Conservation (phyloP, 2,113 vertebrate species). For the Triplophysa rosa region DNA sequence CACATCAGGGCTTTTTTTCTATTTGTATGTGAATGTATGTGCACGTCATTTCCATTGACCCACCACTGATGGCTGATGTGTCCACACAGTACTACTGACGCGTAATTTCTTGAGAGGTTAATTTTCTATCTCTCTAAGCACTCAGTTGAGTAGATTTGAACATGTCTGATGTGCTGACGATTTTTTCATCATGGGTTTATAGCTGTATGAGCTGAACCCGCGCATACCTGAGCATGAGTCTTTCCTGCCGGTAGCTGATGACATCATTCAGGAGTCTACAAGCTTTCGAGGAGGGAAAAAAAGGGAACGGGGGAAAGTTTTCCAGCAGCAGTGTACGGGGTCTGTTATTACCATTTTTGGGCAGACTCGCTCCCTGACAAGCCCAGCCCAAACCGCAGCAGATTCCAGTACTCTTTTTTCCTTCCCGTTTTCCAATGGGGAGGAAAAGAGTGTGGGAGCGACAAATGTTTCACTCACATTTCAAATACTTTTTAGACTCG, state of each 20-base stretch:
- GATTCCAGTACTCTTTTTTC: slow-evolving; percentile 68
- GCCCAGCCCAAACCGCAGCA: slow-evolving; percentile 78
- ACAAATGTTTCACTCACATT: slow-evolving; percentile 34
- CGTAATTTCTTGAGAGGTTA: not conserved
- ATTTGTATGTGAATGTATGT: not conserved
- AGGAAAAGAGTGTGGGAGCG: slow-evolving; percentile 59
- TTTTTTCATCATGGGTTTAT: not conserved
- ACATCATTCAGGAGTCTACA: slow-evolving; percentile 75
- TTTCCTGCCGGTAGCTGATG: slow-evolving; percentile 69
- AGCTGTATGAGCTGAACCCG: not conserved
- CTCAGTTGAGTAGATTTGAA: not conserved
- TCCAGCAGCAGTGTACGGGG: slow-evolving; percentile 75
- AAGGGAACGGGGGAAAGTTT: slow-evolving; percentile 69
- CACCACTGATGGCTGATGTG: not conserved
- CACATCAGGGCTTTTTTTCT: not conserved
- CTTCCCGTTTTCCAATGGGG: slow-evolving; percentile 53
- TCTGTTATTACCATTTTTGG: slow-evolving; percentile 84
- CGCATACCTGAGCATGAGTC: slow-evolving; percentile 52
- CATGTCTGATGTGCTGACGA: not conserved
- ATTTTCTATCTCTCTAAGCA: not conserved
- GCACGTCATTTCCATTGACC: not conserved
- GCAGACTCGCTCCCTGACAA: slow-evolving; percentile 75
- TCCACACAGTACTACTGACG: not conserved
- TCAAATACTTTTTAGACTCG: slow-evolving; percentile 41
- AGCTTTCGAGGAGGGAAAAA: slow-evolving; percentile 57